Conservation (phyloP, 2,797 vertebrate genomes). For the Gymnoscopelus microlampas region DNA sequence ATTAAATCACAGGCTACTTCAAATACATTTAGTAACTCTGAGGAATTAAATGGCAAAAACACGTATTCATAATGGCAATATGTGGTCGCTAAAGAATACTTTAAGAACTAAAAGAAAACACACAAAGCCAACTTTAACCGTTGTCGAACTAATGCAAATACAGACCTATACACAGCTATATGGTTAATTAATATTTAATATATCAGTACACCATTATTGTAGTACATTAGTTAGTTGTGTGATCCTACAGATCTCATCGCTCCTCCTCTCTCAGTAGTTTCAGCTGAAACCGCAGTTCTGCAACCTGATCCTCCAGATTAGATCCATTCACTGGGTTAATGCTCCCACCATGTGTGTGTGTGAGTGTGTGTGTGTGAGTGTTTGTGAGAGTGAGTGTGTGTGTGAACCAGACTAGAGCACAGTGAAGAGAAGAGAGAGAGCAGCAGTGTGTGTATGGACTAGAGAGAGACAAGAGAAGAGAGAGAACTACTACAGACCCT, state of each 20-base stretch:
- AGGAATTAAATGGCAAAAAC: too few species aligned
- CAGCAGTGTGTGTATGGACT: constrained; percentile 15
- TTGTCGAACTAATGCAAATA: not conserved
- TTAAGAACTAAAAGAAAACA: not conserved
- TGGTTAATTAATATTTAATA: too few species aligned
- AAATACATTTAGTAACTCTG: too few species aligned
- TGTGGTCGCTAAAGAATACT: too few species aligned
- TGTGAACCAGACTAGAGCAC: constrained; percentile 20
- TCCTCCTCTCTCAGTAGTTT: constrained; percentile 57
- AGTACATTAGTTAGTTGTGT: too few species aligned
- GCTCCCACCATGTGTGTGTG: too few species aligned
- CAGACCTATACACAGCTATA: not conserved
- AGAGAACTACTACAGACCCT: constrained; percentile 30
- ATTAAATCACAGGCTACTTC: too few species aligned
- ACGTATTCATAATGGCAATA: too few species aligned
- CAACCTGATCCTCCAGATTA: constrained; percentile 23
- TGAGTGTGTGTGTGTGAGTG: too few species aligned
- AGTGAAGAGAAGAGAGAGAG: constrained; percentile 16
- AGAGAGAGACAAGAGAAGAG: constrained; percentile 7
- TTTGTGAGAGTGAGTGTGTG: too few species aligned
- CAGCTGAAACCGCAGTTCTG: constrained; percentile 51
- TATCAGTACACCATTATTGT: too few species aligned
- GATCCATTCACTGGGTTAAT: too few species aligned
- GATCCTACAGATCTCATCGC: not conserved
- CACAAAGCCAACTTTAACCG: not conserved